phyloP scores from a whole-genome alignment of 1,140 invertebrate genomes.

The Sipha flava region DNA sequence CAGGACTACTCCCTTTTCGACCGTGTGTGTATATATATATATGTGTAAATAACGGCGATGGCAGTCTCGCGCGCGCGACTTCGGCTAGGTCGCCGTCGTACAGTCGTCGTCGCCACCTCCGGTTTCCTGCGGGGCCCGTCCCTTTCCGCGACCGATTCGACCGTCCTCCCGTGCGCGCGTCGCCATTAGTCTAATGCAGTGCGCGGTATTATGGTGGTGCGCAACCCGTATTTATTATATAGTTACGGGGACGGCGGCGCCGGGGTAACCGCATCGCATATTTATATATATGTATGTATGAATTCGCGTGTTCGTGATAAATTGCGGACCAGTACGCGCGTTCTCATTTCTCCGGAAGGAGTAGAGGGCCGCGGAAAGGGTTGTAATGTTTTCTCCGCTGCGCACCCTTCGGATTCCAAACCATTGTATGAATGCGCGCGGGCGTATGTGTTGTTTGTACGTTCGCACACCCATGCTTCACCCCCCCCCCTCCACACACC shows the following conservation, averaged over 20 bases:
- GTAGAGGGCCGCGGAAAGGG: not conserved
- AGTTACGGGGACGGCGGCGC: too few species aligned
- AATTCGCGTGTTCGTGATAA: not conserved
- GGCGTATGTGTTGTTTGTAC: too few species aligned
- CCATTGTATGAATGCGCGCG: too few species aligned
- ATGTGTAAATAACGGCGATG: too few species aligned
- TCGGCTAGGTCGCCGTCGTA: not conserved
- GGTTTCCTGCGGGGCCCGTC: not conserved
- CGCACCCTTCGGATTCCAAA: too few species aligned
- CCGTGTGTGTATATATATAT: too few species aligned
- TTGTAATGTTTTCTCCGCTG: not conserved
- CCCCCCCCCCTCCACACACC: not conserved
- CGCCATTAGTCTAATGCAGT: conserved; percentile 16
- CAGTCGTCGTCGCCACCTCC: not conserved
- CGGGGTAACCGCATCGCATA: not conserved
- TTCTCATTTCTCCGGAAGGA: not conserved
- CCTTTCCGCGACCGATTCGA: not conserved
- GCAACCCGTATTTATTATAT: not conserved
- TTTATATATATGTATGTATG: not conserved
- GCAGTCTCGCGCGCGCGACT: not conserved
- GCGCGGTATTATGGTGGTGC: too few species aligned
- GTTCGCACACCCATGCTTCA: not conserved
- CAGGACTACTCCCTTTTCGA: too few species aligned
- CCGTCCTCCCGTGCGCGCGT: not conserved
- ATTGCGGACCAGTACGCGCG: not conserved